These are phyloP conservation scores for Diplosoma virens DNA, from an alignment of 23 tunicate species.

Conservation along the genomic window DNA sequence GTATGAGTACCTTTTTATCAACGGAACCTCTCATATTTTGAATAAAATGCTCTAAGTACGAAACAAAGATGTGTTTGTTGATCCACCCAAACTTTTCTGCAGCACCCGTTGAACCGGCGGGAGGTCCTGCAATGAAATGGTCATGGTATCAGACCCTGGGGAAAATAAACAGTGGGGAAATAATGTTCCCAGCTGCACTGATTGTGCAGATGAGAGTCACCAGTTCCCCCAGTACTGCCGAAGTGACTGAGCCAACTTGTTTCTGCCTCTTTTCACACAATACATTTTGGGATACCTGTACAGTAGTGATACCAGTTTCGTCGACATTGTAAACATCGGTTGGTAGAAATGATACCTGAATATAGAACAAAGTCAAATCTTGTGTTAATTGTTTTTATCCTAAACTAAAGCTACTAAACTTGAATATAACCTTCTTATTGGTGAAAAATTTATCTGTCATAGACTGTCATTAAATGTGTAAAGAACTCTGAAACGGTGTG, in stretches of 20 bases:
- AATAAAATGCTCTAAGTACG: slow-evolving; percentile 23
- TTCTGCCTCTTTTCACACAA: background rate
- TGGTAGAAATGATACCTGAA: too few relatives aligned
- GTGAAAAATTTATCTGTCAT: too few relatives aligned
- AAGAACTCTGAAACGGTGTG: too few relatives aligned
- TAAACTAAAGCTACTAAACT: too few relatives aligned
- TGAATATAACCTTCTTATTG: too few relatives aligned
- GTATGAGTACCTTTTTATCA: slow-evolving; percentile 25
- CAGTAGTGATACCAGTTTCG: background rate
- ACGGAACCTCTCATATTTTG: slow-evolving; percentile 25
- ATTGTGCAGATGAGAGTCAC: slow-evolving; percentile 1
- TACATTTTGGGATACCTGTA: background rate
- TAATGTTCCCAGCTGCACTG: background rate
- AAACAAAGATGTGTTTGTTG: background rate
- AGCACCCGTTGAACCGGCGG: background rate
- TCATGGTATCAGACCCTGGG: background rate
- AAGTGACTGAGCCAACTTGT: slow-evolving; percentile 2
- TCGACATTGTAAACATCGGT: slow-evolving; percentile 9
- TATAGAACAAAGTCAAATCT: too few relatives aligned
- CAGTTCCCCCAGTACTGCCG: background rate
- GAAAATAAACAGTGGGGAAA: background rate
- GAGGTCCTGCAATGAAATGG: background rate
- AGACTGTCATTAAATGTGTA: too few relatives aligned
- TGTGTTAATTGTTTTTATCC: too few relatives aligned
- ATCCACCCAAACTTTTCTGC: slow-evolving; percentile 16